Base-by-base conservation (phyloP, 64 coral and sea anemone species). In the Catalaphyllia jardinei region DNA sequence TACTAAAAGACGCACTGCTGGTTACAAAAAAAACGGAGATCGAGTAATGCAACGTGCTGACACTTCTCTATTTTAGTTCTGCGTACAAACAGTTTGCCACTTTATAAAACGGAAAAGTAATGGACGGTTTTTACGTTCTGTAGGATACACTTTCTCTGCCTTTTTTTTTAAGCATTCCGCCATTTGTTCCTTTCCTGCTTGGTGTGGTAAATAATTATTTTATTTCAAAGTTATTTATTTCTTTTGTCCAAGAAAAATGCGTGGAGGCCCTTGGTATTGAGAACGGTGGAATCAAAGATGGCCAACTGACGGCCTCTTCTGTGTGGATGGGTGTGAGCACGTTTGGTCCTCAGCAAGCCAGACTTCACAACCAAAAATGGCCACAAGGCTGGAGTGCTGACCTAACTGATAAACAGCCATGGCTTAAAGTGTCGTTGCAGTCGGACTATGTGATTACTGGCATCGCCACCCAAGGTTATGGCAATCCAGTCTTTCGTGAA, bases 341-440 rank as follows among this genome's bases (percentile, higher is more conserved):
- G 2, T 92, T 75, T 79, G 90, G 90, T 72, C 73, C 90, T 63
- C 84, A 87, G 29, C 33, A 86, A 52, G 90, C 90, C 46, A 52
- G 90, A 22, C 62, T 92, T 52, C 73, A 87, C 30, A 92, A 79
- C 35, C 33, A 35, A 50, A 73, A 46, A 8, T 91, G 89, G 89
- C 90, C 90, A 5, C 90, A 92, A 52, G 90, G 90, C 28, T 92
- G 90, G 90, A 79, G 84, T 79, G 84, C 82, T 72, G 90, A 92
- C 42, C 59, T 50, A 25, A 78, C 15, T 71, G 90, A 92, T 72
- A 29, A 86, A 59, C 79, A 92, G 13, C 90, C 90, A 14, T 92
- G 90, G 90, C 73, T 92, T 18, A 92, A 92, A 65, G 50, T 92
- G 31, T 78, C 74, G 28, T 69, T 92, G 22, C 60, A 87, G 59